Evolutionary conservation across 1,140 invertebrate species (phyloP).

Genomic region (Halictus rubicundus): DNA sequence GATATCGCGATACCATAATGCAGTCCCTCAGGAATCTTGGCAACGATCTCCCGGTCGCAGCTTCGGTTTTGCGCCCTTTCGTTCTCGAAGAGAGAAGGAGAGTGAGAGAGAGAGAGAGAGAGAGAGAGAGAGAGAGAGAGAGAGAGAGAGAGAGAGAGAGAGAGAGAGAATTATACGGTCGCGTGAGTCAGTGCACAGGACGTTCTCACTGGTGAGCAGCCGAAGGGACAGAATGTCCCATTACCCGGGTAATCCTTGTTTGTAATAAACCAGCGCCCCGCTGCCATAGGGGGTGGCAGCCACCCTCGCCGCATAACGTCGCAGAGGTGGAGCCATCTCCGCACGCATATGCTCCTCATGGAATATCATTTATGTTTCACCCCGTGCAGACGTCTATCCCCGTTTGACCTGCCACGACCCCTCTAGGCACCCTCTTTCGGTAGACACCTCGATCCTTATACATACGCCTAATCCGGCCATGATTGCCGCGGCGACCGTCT

Average conservation of each 20-base stretch:
- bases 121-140: neutral
- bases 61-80: slow-evolving; percentile 32
- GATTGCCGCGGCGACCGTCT: slow-evolving; percentile 69
- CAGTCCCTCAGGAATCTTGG: slow-evolving; percentile 28
- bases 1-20: slow-evolving; percentile 13
- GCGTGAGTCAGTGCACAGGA: slow-evolving; percentile 60
- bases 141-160: neutral
- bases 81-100: too few species aligned
- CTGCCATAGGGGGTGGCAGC: slow-evolving; percentile 63
- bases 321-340: slow-evolving; percentile 68
- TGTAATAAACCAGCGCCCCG: slow-evolving; percentile 79
- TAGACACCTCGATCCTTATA: slow-evolving; percentile 69
- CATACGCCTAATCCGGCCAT: slow-evolving; percentile 75
- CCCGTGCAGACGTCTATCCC: slow-evolving; percentile 67
- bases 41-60: slow-evolving; percentile 27
- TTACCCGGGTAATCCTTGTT: slow-evolving; percentile 80
- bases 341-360: slow-evolving; percentile 78
- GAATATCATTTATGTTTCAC: slow-evolving; percentile 79
- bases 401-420: slow-evolving; percentile 65
- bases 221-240: slow-evolving; percentile 76
- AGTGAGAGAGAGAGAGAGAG: neutral
- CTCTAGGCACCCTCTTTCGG: slow-evolving; percentile 44
- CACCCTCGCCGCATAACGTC: slow-evolving; percentile 56
- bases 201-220: slow-evolving; percentile 50
- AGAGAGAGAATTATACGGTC: neutral